Percentiles rank a stretch among this genome's conserved stretches.
Evolutionary conservation across 2,113 vertebrate genomes (phyloP).

Genomic region (Corythaixoides concolor): DNA sequence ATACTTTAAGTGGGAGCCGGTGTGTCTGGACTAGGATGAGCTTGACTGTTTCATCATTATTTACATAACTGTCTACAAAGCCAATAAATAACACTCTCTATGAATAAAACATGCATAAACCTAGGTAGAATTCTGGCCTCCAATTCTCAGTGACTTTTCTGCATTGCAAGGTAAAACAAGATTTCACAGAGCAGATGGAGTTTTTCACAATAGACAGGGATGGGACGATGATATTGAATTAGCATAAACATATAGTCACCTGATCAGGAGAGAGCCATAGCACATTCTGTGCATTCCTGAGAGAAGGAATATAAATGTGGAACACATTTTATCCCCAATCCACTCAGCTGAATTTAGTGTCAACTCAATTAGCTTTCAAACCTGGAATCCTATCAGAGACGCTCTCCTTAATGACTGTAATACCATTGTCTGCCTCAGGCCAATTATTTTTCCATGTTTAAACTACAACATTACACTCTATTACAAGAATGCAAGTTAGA

Average conservation of each 20-base stretch:
- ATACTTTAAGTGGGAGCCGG: neutral
- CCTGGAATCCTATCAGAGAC: neutral
- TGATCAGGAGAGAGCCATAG: neutral
- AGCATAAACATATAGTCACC: rapidly evolving
- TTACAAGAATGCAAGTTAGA: neutral
- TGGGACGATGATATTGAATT: neutral
- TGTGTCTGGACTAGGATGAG: neutral
- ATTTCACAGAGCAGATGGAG: neutral
- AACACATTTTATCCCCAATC: neutral
- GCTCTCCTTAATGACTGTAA: neutral
- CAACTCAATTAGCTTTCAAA: neutral
- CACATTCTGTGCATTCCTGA: neutral
- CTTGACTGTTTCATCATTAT: neutral
- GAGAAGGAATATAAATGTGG: neutral
- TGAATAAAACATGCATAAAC: neutral
- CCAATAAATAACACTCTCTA: neutral
- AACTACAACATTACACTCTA: neutral
- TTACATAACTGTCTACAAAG: neutral
- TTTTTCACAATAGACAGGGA: neutral
- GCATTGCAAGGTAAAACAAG: rapidly evolving
- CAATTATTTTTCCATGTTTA: neutral
- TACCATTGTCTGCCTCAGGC: neutral
- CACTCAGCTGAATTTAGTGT: neutral
- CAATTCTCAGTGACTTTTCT: neutral
- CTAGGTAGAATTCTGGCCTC: neutral